A percentile compares a stretch with the other conserved stretches of the same genome.
Evolutionary conservation across 2,888 invertebrate genomes (phyloP).

Genomic region (Choreutis nemorana): DNA sequence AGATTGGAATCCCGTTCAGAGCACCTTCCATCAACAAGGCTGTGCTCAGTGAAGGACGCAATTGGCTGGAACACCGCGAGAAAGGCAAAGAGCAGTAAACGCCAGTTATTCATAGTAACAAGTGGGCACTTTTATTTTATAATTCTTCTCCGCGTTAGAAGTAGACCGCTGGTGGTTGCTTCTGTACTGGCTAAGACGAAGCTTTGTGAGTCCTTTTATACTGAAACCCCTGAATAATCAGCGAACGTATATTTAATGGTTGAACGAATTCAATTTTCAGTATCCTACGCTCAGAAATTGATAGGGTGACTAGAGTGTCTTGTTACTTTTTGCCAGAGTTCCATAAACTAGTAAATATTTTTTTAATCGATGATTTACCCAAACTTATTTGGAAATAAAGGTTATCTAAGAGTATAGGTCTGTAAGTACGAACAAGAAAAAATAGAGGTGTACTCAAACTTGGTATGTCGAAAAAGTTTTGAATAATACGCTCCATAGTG

Average conservation of each 20-base stretch:
- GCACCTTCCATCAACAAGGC: conserved; percentile 49
- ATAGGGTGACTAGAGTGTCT: conserved; percentile 14
- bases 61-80: conserved; percentile 43
- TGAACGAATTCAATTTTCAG: conserved; percentile 57
- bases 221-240: conserved; percentile 16
- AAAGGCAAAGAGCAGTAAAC: conserved; percentile 50
- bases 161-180: conserved; percentile 29
- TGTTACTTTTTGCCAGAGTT: too few species aligned
- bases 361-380: too few species aligned
- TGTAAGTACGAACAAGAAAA: too few species aligned
- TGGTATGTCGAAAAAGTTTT: too few species aligned
- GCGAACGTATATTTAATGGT: conserved; percentile 48
- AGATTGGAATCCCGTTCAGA: conserved; percentile 18
- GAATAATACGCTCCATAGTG: too few species aligned
- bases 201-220: conserved; percentile 34
- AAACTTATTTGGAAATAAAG: too few species aligned
- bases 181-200: conserved; percentile 34
- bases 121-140: conserved; percentile 23
- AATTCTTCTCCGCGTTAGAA: conserved; percentile 28
- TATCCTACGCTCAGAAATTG: conserved; percentile 27
- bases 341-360: too few species aligned
- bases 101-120: conserved; percentile 62
- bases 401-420: too few species aligned
- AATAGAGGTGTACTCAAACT: too few species aligned
- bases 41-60: conserved; percentile 34